Percentiles rank a stretch among this genome's conserved stretches.
Evolutionary conservation across 2,797 vertebrate genomes (phyloP).

Genomic region (Gymnoscopelus braueri): DNA sequence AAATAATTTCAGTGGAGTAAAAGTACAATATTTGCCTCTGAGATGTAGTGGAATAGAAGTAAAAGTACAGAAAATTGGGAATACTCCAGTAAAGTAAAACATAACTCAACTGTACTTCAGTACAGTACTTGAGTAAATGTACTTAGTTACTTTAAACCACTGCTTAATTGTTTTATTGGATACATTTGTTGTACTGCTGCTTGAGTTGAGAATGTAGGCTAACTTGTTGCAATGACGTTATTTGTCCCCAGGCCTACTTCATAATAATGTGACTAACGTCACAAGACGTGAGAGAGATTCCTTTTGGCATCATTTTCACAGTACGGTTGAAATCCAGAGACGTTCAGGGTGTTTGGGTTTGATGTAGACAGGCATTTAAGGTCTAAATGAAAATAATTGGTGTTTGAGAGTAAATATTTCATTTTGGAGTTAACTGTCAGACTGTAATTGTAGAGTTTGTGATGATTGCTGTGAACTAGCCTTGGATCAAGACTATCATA

Average conservation of each 20-base stretch:
- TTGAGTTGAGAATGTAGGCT: conserved; percentile 42
- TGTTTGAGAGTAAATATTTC: no score
- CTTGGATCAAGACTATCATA: no score
- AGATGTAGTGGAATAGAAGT: no score
- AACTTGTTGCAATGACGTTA: conserved; percentile 48
- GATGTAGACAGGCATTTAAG: background rate
- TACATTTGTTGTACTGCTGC: background rate
- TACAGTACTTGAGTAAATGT: no score
- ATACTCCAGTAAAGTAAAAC: no score
- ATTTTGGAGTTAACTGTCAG: no score
- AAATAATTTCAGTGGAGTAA: no score
- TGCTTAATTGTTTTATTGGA: background rate
- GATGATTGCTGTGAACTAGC: background rate
- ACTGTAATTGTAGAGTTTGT: no score
- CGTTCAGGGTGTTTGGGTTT: background rate
- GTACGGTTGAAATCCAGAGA: conserved; percentile 8
- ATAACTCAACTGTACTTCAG: no score
- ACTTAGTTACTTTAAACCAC: background rate
- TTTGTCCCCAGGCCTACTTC: conserved; percentile 40
- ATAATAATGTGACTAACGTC: conserved; percentile 10
- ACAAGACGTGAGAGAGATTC: conserved; percentile 36
- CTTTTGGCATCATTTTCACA: conserved; percentile 5
- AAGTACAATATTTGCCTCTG: no score
- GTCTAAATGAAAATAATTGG: no score
- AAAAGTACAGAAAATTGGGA: no score